phyloP scores from a whole-genome alignment of 2,113 vertebrate genomes.

The Zosterops pallidus region DNA sequence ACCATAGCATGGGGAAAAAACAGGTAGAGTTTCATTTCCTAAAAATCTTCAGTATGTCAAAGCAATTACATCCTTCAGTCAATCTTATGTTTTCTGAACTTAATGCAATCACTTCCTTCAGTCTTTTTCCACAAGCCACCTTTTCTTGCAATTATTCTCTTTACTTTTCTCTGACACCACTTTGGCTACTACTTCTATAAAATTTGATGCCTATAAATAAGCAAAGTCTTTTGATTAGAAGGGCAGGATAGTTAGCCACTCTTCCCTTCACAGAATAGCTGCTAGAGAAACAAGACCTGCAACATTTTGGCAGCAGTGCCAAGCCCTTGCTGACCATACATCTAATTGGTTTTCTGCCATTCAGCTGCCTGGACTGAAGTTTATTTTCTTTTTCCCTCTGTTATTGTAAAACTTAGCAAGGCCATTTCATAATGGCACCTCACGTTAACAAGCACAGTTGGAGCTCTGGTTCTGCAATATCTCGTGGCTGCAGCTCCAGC shows the following conservation, averaged over 20 bases:
- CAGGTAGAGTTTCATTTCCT: neutral
- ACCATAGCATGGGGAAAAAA: neutral
- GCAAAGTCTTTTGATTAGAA: neutral
- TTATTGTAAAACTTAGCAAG: neutral
- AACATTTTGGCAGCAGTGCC: neutral
- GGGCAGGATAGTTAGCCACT: neutral
- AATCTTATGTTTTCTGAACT: neutral
- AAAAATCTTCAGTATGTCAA: neutral
- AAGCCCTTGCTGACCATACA: accelerated
- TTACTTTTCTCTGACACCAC: neutral
- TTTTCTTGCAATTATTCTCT: neutral
- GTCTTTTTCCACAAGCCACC: neutral
- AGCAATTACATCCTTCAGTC: neutral
- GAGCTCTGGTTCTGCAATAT: neutral
- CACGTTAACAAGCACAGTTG: neutral
- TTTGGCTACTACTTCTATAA: neutral
- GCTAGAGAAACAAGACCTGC: neutral
- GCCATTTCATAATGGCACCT: neutral
- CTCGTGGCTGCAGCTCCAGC: neutral
- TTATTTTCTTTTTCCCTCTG: neutral
- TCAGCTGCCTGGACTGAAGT: neutral
- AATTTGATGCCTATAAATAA: neutral
- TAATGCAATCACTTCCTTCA: neutral
- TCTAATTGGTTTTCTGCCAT: neutral
- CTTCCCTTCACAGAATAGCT: neutral